Base-by-base conservation (phyloP, 2,888 invertebrate genomes). In the Embidobia sp. region DNA sequence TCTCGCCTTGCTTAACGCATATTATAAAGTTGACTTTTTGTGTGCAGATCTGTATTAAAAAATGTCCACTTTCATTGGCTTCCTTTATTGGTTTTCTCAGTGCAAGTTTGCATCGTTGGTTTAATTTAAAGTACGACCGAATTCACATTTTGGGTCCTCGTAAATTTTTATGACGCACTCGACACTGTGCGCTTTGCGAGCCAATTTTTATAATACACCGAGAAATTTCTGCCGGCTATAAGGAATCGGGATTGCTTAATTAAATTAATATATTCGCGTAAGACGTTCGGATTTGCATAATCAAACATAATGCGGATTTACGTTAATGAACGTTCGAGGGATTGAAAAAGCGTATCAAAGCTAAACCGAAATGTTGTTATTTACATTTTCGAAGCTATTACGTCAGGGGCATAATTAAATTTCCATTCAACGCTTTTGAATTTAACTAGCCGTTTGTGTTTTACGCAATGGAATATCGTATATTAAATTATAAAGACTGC, bases 181-280 rank as follows among this genome's bases (percentile, higher is more conserved):
- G n/a, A n/a, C n/a, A n/a, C n/a, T n/a, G n/a, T n/a, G n/a, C n/a
- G n/a, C n/a, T n/a, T n/a, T n/a, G n/a, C n/a, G n/a, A n/a, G n/a
- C n/a, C n/a, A n/a, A n/a, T n/a, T 70, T 72, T 72, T 63, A 72
- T 63, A 72, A 72, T 48, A 46, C 53, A 16, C 11, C 53, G 48
- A 72, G 63, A 63, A 53, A 63, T 72, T 53, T 70, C 61, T 44
- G 22, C 7, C 27, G 8, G 22, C 48, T 18, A 59, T 44, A 61
- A 63, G 61, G 10, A 72, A 48, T 48, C 63, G 10, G 6, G 63
- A 72, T 55, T 29, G 61, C 63, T 55, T 72, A 63, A 72, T 72
- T 63, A 35, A 70, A 70, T 70, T 59, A 55, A 67, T 67, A 44
- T 67, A 67, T 67, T 55, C 67, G 13, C 11, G 16, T 42, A 18